Percentiles rank a stretch among this genome's conserved stretches.
Evolutionary conservation across 2,888 invertebrate species (phyloP).

Genomic region (Epinotia ramella): DNA sequence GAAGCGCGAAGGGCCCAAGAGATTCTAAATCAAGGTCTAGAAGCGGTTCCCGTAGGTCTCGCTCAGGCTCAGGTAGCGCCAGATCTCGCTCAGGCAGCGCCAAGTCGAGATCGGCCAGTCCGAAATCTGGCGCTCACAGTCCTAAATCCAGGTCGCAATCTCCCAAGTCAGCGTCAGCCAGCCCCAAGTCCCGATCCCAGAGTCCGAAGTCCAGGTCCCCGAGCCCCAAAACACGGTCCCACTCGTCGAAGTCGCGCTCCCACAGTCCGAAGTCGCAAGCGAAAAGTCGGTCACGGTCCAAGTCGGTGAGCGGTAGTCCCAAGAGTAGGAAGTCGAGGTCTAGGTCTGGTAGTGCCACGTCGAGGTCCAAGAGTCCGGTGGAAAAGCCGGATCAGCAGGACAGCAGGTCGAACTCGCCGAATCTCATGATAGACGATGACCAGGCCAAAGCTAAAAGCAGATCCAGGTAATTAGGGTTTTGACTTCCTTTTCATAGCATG

Average conservation of each 20-base stretch:
- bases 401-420: conserved; percentile 82
- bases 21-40: conserved; percentile 65
- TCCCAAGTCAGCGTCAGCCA: conserved; percentile 61
- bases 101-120: conserved; percentile 61
- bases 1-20: conserved; percentile 65
- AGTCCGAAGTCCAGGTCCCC: conserved; percentile 61
- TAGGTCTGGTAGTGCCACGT: conserved; percentile 65
- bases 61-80: conserved; percentile 59
- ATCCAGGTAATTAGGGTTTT: conserved; percentile 63
- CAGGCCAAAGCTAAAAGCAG: conserved; percentile 74
- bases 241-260: conserved; percentile 45
- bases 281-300: conserved; percentile 70
- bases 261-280: conserved; percentile 51
- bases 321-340: conserved; percentile 67
- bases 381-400: conserved; percentile 69
- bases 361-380: conserved; percentile 70
- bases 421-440: conserved; percentile 83
- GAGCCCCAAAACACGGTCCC: conserved; percentile 57
- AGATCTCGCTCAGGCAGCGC: conserved; percentile 56
- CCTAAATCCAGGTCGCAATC: conserved; percentile 70
- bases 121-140: conserved; percentile 65
- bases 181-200: conserved; percentile 58
- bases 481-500: neutral
- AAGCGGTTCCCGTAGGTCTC: conserved; percentile 70
- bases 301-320: conserved; percentile 75